Evolutionary conservation across 2,113 vertebrate genomes (phyloP), one percentile per base, ranked within the genome.

Genomic region (Corythoichthys intestinalis): DNA sequence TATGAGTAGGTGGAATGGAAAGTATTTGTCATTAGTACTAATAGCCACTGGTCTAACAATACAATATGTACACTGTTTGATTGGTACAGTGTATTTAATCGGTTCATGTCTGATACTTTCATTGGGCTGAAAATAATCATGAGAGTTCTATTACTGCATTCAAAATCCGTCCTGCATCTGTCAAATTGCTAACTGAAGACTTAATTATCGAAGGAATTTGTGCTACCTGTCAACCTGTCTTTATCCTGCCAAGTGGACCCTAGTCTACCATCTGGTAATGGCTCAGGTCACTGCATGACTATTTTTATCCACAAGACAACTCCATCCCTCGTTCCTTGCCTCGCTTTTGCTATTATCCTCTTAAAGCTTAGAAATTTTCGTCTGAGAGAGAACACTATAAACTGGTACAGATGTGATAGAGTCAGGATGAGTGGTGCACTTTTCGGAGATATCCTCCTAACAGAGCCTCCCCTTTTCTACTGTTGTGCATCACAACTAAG

Each of bases 361-460:
- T 69, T 59, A 66, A 73, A 73, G 49, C 68, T 6, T 46, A 4
- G 54, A 70, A 67, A 76, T 73, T 70, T 78, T 49, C 72, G 59
- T 59, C 41, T 20, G 34, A 34, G 44, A 67, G n/a, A 65, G 35
- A 60, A 70, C 56, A 63, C 6, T n/a, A 61, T 15, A 65, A 60
- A 44, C 17, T 44, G 50, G 58, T 13, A 15, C 44, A 0, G 4
- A 34, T 34, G 66, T 49, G 61, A 7, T 1, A 20, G 35, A 4
- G 48, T 37, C 1, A 15, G 8, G 28, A 34, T 2, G 62, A 4
- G 34, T 60, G 39, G 44, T 47, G 48, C 49, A 52, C 70, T 74
- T 83, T 80, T 73, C 60, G 60, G 71, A 78, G 71, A 70, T 71
- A 80, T 77, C 83, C 76, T 80, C 69, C 39, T 79, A 74, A 79